Evolutionary conservation across 2,113 vertebrate genomes (phyloP), one percentile per base, ranked within the genome.

Genomic region (Thymallus thymallus): DNA sequence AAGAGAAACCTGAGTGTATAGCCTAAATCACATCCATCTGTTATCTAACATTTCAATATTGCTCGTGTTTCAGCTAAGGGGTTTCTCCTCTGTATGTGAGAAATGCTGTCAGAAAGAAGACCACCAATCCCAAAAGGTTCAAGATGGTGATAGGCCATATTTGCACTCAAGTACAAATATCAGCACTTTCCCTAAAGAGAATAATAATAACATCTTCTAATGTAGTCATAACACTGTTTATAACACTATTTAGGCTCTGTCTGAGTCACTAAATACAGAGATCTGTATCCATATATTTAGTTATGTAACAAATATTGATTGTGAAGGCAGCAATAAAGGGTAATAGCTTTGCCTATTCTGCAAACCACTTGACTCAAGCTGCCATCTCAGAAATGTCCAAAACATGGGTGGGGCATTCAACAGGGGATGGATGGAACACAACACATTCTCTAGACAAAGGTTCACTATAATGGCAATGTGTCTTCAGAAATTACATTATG

Each of bases 301-400:
- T 58, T 80, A 51, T 55, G 45, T 24, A 72, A 73, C 29, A 55
- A 12, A 10, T 1, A 12, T n/a, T 64, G 67, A 35, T 64, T 68
- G 76, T 3, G 30, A 16, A 71, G 64, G 55, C 58, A 24, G 60
- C 48, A 16, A 69, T 73, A 74, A 82, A 79, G 65, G 35, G 35
- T 41, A 73, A 61, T 65, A 74, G 64, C 73, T 2, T 35, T 76
- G 75, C 76, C 76, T 68, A 71, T 83, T 82, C 82, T 84, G 82
- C 80, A 88, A 72, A 71, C 3, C 72, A 46, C 46, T 30, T 72
- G 64, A 10, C 9, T 41, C 35, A 41, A 41, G 35, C 35, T 41
- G 35, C 35, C 9, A 41, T 41, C 35, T 41, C 35, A 10, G 9
- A 7, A 12, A 41, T 41, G 35, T 41, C 35, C 35, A 41, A 41